Percentiles rank a stretch among this genome's conserved stretches.
Evolutionary conservation across 2,888 invertebrate genomes (phyloP).

Genomic region (Globia sparganii): DNA sequence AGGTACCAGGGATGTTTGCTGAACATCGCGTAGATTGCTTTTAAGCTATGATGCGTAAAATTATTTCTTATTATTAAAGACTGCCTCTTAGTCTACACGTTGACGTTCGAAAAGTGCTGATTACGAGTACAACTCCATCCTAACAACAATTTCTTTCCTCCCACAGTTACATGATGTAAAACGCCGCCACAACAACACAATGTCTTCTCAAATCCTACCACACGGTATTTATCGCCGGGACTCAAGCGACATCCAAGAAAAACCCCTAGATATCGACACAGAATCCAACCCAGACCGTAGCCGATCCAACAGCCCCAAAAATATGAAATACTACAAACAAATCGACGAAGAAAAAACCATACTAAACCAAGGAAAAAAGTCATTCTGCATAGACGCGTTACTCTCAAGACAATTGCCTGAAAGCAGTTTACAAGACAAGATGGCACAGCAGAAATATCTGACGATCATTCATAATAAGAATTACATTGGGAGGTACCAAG

Average conservation of each 20-base stretch:
- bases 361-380: conserved; percentile 90
- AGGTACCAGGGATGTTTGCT: no score
- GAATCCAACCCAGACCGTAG: conserved; percentile 80
- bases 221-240: conserved; percentile 79
- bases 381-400: conserved; percentile 97
- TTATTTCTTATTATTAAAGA: no score
- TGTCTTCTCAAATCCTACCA: conserved; percentile 71
- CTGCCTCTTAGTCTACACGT: no score
- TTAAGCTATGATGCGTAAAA: no score
- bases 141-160: not conserved
- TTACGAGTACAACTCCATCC: not conserved
- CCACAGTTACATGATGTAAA: conserved; percentile 66
- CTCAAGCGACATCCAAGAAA: conserved; percentile 76
- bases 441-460: conserved; percentile 83
- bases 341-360: conserved; percentile 83
- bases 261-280: conserved; percentile 83
- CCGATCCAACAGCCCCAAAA: conserved; percentile 84
- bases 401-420: conserved; percentile 91
- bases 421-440: conserved; percentile 78
- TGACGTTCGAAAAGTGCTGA: no score
- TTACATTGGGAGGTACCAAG: conserved; percentile 83
- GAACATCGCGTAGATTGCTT: no score
- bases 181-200: conserved; percentile 8
- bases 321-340: conserved; percentile 80
- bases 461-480: conserved; percentile 85